These are phyloP conservation scores for Venusia cambrica DNA, from an alignment of 2,888 invertebrate species.

Conservation along the genomic window DNA sequence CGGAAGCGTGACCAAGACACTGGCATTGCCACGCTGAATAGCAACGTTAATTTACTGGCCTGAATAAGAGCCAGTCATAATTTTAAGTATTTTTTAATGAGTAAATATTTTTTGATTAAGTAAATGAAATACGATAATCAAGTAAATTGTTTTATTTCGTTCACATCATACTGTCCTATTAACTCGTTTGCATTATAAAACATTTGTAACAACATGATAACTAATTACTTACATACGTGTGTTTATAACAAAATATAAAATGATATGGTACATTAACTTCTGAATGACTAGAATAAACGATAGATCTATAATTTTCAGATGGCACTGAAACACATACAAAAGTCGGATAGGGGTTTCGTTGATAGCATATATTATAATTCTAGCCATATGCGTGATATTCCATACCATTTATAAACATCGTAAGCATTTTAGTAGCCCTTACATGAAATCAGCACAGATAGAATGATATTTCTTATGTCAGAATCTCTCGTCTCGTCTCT, in stretches of 20 bases:
- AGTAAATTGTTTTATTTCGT: slow-evolving; percentile 74
- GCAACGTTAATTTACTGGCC: no score
- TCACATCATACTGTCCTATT: slow-evolving; percentile 76
- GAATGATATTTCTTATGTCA: no score
- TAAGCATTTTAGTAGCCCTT: no score
- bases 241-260: slow-evolving; percentile 68
- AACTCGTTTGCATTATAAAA: slow-evolving; percentile 77
- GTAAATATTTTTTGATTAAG: background rate
- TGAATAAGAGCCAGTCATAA: no score
- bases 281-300: slow-evolving; percentile 45
- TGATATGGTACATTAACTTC: slow-evolving; percentile 78
- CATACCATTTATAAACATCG: no score
- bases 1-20: background rate
- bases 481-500: no score
- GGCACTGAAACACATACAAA: slow-evolving; percentile 14
- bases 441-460: no score
- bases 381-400: no score
- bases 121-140: slow-evolving; percentile 32
- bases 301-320: slow-evolving; percentile 11
- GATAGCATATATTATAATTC: slow-evolving; percentile 20
- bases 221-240: slow-evolving; percentile 54
- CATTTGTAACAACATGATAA: slow-evolving; percentile 76
- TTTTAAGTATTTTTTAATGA: no score
- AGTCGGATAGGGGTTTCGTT: slow-evolving; percentile 30
- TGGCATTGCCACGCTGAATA: no score